Percentiles rank a stretch among this genome's conserved stretches.
Conservation (phyloP, 2,888 invertebrate species). For the Campoplex capitator region DNA sequence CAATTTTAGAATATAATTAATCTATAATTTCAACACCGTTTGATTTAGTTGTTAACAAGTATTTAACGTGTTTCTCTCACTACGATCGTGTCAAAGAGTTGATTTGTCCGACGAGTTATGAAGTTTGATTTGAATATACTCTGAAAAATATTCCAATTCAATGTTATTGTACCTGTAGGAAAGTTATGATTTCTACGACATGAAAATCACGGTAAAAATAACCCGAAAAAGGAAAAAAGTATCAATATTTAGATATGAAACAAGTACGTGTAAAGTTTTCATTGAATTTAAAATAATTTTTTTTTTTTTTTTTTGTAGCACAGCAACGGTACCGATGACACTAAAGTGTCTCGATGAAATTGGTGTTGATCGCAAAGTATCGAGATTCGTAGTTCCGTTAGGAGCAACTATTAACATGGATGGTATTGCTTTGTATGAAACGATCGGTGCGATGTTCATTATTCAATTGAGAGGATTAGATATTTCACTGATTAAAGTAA, state of each 20-base stretch:
- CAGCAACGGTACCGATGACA: constrained; percentile 98
- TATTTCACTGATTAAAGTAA: constrained; percentile 94
- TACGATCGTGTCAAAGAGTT: too few species aligned
- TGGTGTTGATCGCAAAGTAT: constrained; percentile 95
- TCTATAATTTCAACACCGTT: too few species aligned
- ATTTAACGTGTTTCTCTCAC: too few species aligned
- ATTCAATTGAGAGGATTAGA: constrained; percentile 95
- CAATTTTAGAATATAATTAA: too few species aligned
- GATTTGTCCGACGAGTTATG: too few species aligned
- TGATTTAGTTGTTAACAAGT: too few species aligned
- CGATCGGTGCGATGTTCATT: constrained; percentile 98
- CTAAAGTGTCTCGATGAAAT: constrained; percentile 96
- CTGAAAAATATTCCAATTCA: neutral
- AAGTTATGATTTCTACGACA: too few species aligned
- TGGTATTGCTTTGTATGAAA: constrained; percentile 98
- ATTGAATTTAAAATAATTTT: neutral
- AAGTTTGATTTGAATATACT: too few species aligned
- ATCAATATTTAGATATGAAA: neutral
- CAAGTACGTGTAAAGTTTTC: neutral
- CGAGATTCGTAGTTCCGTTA: constrained; percentile 97
- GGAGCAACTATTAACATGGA: constrained; percentile 99
- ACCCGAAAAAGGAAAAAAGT: neutral
- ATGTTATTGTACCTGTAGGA: too few species aligned
- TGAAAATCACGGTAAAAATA: neutral
- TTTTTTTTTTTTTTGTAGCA: constrained; percentile 85